Conservation (phyloP, 2,888 invertebrate genomes). For the Apoderus coryli region DNA sequence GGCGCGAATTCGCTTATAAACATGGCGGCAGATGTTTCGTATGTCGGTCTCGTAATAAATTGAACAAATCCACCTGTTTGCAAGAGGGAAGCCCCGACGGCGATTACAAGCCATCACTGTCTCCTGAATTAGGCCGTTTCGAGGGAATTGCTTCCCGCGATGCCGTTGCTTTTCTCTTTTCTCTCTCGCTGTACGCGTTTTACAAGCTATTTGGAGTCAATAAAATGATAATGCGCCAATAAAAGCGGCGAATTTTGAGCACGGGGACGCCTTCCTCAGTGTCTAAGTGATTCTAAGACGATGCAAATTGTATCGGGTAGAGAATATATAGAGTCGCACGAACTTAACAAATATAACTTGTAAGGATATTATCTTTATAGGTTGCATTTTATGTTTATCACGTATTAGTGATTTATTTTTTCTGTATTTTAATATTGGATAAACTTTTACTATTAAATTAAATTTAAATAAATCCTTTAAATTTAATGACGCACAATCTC, state of each 20-base stretch:
- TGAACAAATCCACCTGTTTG: slow-evolving; percentile 35
- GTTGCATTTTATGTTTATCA: too few species aligned
- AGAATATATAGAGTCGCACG: too few species aligned
- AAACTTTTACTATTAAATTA: too few species aligned
- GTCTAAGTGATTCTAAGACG: slow-evolving; percentile 33
- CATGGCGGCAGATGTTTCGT: slow-evolving; percentile 19
- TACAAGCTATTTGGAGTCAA: slow-evolving; percentile 41
- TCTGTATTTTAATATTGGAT: too few species aligned
- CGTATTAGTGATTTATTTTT: too few species aligned
- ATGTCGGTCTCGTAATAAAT: slow-evolving; percentile 25
- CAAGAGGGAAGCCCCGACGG: slow-evolving; percentile 29
- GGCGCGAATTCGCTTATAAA: too few species aligned
- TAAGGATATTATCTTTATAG: too few species aligned
- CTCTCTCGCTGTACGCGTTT: slow-evolving; percentile 34
- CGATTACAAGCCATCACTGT: slow-evolving; percentile 37
- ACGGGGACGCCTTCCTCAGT: slow-evolving; percentile 23
- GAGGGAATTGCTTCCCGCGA: slow-evolving; percentile 32
- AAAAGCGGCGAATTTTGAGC: slow-evolving; percentile 30
- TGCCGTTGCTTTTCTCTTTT: too few species aligned
- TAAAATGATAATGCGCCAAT: slow-evolving; percentile 39
- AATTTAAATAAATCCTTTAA: too few species aligned
- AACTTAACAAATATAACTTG: too few species aligned
- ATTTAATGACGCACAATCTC: too few species aligned
- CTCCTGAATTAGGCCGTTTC: slow-evolving; percentile 36
- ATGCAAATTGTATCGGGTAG: slow-evolving; percentile 34